A percentile compares a stretch with the other conserved stretches of the same genome.
phyloP scores from a whole-genome alignment of 2,113 vertebrate genomes.

The Apodemus speciosus region DNA sequence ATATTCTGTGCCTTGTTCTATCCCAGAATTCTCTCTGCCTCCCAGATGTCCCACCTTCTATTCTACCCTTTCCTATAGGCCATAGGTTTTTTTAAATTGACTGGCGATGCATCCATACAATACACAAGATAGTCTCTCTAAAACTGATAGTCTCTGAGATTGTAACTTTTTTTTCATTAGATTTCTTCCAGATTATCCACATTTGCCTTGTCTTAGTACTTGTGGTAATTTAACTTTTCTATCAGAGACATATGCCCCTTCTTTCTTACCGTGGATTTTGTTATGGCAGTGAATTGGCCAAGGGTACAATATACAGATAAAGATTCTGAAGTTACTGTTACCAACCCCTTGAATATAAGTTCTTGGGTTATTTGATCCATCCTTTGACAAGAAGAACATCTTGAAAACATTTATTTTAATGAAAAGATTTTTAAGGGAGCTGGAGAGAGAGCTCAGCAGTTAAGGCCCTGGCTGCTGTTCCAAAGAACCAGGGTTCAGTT shows the following conservation, averaged over 20 bases:
- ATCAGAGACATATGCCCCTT: not conserved
- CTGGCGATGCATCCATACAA: no score
- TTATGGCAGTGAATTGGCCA: not conserved
- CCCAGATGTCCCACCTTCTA: no score
- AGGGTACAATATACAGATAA: not conserved
- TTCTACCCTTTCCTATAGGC: no score
- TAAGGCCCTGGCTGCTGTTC: no score
- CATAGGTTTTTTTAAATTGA: no score
- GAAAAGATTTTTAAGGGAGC: not conserved
- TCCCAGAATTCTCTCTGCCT: no score
- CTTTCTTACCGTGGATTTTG: not conserved
- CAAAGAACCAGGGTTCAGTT: no score
- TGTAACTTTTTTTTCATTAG: not conserved
- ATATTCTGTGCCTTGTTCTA: no score
- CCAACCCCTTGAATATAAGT: not conserved
- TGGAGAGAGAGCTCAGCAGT: no score
- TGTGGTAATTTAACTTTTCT: not conserved
- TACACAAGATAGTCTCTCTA: no score
- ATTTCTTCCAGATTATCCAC: not conserved
- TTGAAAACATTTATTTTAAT: not conserved
- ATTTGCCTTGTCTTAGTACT: not conserved
- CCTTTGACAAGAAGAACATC: slow-evolving; percentile 3
- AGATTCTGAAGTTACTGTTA: not conserved
- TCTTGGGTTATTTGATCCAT: not conserved
- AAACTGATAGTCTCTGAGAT: slow-evolving; percentile 7